These are phyloP conservation scores for Apis laboriosa DNA, from an alignment of 1,140 invertebrate genomes.

Conservation along the genomic window DNA sequence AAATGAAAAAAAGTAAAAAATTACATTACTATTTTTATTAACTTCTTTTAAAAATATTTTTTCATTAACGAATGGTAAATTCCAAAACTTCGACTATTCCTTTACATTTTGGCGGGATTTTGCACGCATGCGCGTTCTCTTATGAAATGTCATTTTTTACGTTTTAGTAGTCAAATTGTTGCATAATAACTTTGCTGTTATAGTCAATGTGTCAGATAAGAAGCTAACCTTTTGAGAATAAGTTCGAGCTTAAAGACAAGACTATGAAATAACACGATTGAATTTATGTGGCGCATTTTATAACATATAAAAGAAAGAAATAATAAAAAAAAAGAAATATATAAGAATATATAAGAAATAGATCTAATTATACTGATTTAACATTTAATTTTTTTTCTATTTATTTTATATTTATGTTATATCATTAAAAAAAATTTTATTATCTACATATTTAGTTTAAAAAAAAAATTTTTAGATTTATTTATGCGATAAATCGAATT, in stretches of 20 bases:
- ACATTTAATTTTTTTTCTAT: background rate
- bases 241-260: background rate
- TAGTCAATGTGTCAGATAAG: constrained; percentile 18
- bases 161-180: constrained; percentile 18
- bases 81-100: constrained; percentile 45
- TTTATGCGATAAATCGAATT: background rate
- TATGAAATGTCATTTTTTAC: constrained; percentile 57
- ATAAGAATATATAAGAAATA: background rate
- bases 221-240: constrained; percentile 22
- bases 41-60: constrained; percentile 21
- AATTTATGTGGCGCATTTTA: background rate
- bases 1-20: background rate
- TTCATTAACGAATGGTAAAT: constrained; percentile 37
- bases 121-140: constrained; percentile 71
- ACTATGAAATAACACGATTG: background rate
- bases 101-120: constrained; percentile 77
- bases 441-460: background rate
- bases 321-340: background rate
- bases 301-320: background rate
- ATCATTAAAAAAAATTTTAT: background rate
- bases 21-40: constrained; percentile 21
- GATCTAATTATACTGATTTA: background rate
- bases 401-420: background rate
- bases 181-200: constrained; percentile 18
- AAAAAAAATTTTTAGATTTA: background rate